Conservation (phyloP, 37 sponge, comb jelly and placozoan species). For the Bolinopsis microptera region DNA sequence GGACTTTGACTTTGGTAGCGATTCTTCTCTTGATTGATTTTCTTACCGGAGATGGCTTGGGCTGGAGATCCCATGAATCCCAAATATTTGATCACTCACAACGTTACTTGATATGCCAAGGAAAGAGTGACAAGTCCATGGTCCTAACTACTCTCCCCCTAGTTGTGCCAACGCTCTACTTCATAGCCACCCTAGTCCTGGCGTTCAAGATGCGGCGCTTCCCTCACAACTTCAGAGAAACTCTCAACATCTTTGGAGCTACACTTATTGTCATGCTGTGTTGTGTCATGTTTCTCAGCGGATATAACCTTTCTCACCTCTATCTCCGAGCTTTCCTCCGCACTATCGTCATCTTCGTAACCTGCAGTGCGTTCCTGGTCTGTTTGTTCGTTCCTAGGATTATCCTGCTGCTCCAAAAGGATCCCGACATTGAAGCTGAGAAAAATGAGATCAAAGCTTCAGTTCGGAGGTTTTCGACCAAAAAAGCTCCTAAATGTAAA, state of each 20-base stretch:
- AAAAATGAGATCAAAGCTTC: neutral
- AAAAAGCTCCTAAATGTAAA: neutral
- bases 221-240: conserved; percentile 56
- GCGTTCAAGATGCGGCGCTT: conserved; percentile 26
- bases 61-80: neutral
- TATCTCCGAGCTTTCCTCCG: neutral
- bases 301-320: neutral
- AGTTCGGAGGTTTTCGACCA: neutral
- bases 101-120: neutral
- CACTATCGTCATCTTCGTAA: neutral
- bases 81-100: neutral
- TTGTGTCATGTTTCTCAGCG: conserved; percentile 23
- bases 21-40: neutral
- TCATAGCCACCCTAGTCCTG: neutral
- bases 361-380: neutral
- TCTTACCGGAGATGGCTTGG: neutral
- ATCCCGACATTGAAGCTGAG: neutral
- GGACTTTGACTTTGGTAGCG: neutral
- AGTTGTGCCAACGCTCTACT: neutral
- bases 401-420: neutral
- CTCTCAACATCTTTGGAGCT: conserved; percentile 52
- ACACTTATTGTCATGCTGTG: conserved; percentile 40
- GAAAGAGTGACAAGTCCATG: neutral
- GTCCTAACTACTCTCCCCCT: neutral
- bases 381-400: conserved; percentile 11